These are phyloP conservation scores for Nycticryphes semicollaris DNA, from an alignment of 2,113 vertebrate genomes.

Conservation along the genomic window DNA sequence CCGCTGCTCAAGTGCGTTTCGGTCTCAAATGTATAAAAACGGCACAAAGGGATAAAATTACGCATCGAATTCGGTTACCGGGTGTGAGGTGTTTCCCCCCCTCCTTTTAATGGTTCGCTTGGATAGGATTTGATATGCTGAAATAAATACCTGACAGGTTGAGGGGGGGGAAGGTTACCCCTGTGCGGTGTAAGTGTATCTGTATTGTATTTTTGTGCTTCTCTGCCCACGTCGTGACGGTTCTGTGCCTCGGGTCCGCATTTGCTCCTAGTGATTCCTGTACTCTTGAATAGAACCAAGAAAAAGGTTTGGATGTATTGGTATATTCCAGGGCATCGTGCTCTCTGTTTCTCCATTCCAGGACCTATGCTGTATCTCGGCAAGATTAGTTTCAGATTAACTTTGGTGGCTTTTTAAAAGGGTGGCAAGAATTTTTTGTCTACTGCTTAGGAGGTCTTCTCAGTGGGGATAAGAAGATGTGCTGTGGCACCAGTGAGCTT, in stretches of 20 bases:
- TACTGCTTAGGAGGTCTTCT: not conserved
- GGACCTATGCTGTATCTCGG: not conserved
- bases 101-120: accelerated
- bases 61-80: accelerated
- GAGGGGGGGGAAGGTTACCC: not conserved
- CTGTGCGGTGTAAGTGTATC: accelerated
- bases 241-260: accelerated
- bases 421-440: not conserved
- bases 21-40: not conserved
- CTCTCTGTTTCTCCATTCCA: not conserved
- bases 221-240: accelerated
- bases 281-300: not conserved
- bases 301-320: not conserved
- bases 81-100: accelerated
- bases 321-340: accelerated
- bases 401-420: not conserved
- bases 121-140: accelerated
- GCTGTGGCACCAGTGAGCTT: not conserved
- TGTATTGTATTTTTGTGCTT: not conserved
- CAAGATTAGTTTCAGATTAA: not conserved
- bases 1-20: accelerated
- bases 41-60: not conserved
- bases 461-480: not conserved
- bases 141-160: not conserved
- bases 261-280: not conserved